These are phyloP conservation scores for Fregata magnificens DNA, from an alignment of 2,113 vertebrate species.

Conservation along the genomic window DNA sequence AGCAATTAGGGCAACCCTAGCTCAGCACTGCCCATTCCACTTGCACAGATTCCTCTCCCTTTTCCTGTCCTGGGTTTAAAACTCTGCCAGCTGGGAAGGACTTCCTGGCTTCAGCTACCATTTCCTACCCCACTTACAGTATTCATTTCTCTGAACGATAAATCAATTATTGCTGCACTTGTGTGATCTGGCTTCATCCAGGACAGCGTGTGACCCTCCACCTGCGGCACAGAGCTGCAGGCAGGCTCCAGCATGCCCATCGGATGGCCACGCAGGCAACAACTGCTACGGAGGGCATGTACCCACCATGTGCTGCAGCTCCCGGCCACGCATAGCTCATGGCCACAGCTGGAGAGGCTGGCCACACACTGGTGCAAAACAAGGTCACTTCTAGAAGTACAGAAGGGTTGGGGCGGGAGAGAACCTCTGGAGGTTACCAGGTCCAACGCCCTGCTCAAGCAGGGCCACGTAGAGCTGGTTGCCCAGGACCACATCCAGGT, in stretches of 20 bases:
- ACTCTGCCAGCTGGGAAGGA: not conserved
- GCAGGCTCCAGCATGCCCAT: not conserved
- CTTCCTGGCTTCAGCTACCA: not conserved
- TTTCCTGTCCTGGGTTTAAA: not conserved
- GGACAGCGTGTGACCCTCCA: not conserved
- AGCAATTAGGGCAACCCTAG: not conserved
- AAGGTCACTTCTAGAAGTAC: not conserved
- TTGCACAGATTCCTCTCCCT: not conserved
- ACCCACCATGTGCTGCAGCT: not conserved
- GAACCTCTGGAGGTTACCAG: not conserved
- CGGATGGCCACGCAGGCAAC: too few relatives aligned
- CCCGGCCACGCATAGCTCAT: fast-evolving
- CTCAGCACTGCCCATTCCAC: not conserved
- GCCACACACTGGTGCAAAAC: fast-evolving
- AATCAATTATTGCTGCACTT: not conserved
- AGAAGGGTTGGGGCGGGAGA: not conserved
- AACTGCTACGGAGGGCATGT: not conserved
- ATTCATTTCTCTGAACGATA: fast-evolving
- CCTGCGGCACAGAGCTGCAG: not conserved
- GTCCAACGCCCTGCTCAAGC: not conserved
- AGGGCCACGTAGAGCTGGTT: not conserved
- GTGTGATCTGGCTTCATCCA: not conserved
- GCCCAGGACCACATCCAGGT: not conserved
- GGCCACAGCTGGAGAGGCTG: fast-evolving
- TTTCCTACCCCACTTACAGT: fast-evolving